These are phyloP conservation scores for Dallia pectoralis DNA, from an alignment of 2,797 vertebrate species.

Conservation along the genomic window DNA sequence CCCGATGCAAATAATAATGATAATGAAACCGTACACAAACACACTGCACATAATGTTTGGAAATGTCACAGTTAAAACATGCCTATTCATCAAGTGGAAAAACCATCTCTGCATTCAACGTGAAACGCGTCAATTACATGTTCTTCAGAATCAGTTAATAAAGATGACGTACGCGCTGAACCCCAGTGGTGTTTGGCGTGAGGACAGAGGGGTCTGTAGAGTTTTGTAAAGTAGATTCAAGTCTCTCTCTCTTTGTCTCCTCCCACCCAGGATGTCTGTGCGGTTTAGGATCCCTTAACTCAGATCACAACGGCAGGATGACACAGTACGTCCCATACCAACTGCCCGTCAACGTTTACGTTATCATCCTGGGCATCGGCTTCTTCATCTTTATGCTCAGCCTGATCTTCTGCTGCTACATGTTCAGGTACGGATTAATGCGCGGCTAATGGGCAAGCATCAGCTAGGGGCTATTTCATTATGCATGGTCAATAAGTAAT, in stretches of 20 bases:
- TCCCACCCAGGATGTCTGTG: constrained; percentile 59
- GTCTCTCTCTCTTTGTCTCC: constrained; percentile 11
- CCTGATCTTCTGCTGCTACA: constrained; percentile 80
- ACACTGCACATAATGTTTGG: constrained; percentile 12
- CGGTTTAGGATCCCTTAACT: constrained; percentile 46
- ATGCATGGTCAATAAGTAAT: not conserved
- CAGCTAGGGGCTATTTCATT: not conserved
- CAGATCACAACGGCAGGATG: constrained; percentile 64
- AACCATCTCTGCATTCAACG: constrained; percentile 1
- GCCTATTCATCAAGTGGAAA: constrained; percentile 15
- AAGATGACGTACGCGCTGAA: not conserved
- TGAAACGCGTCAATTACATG: not conserved
- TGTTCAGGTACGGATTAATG: constrained; percentile 72
- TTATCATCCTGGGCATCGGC: constrained; percentile 76
- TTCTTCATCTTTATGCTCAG: constrained; percentile 79
- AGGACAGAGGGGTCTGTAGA: not conserved
- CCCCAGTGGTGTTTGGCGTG: not conserved
- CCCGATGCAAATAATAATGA: constrained; percentile 2
- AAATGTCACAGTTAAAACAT: constrained; percentile 19
- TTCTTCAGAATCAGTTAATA: not conserved
- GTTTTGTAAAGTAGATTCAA: not conserved
- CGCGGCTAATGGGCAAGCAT: not conserved
- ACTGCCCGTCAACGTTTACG: constrained; percentile 76
- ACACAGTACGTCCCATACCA: constrained; percentile 61
- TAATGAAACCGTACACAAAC: not conserved